Evolutionary conservation across 1,140 invertebrate species (phyloP).

Genomic region (Cotesia chilonis): DNA sequence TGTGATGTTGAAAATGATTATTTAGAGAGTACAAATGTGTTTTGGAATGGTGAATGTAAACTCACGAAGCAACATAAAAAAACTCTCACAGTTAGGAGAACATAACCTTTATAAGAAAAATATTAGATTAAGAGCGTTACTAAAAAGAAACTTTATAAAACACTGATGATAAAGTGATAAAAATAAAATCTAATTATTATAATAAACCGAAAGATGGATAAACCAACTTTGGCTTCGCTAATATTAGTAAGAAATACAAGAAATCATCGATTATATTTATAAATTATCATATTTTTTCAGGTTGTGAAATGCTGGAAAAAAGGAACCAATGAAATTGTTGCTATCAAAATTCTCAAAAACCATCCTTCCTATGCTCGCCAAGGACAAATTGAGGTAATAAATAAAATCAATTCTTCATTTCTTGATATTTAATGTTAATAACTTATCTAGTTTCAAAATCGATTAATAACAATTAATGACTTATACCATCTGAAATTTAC

Average conservation of each 20-base stretch:
- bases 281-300: slow-evolving; percentile 53
- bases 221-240: not conserved
- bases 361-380: slow-evolving; percentile 99
- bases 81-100: too few species aligned
- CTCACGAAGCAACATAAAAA: too few species aligned
- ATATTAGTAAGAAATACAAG: not conserved
- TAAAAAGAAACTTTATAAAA: too few species aligned
- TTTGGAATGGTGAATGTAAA: too few species aligned
- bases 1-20: too few species aligned
- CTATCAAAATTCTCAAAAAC: slow-evolving; percentile 99
- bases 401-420: slow-evolving; percentile 11
- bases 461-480: slow-evolving; percentile 15
- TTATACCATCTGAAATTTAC: too few species aligned
- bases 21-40: too few species aligned
- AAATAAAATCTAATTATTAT: too few species aligned
- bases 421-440: not conserved
- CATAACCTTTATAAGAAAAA: too few species aligned
- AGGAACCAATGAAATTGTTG: slow-evolving; percentile 99
- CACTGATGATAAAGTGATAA: too few species aligned
- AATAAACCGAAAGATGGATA: too few species aligned
- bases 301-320: slow-evolving; percentile 99
- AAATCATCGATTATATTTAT: slow-evolving; percentile 5
- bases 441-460: not conserved
- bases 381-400: slow-evolving; percentile 95
- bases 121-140: too few species aligned